Base-by-base conservation (phyloP, 2,113 vertebrate species). In the Psammodynastes pulverulentus region DNA sequence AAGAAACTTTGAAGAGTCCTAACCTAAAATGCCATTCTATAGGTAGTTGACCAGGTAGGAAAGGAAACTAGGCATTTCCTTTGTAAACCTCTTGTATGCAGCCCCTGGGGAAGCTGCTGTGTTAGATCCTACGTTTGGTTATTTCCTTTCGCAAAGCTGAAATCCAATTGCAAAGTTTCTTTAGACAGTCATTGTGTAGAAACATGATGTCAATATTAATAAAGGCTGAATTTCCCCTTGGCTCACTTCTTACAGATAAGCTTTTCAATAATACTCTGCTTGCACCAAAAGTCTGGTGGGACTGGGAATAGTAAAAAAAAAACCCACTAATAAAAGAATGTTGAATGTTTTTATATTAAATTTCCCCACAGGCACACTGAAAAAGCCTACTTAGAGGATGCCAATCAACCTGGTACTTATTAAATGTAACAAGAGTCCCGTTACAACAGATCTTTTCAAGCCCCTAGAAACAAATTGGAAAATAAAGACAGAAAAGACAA, bases 151-250 rank as follows among this genome's bases (percentile, higher is more conserved):
- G 97, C 96, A 97, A 97, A 97, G 72, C 96, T 96, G 96, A 97
- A 98, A 98, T 97, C 96, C 98, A 98, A 97, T 97, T 98, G 98
- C 97, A 97, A 98, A 98, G 97, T 98, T 98, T 98, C 97, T 97
- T 97, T 97, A 97, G 97, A 98, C 97, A 98, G 97, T 96, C 96
- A 97, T 97, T 98, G 97, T 98, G 96, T 95, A 94, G 94, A 95
- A 98, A 98, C 97, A 98, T 98, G 98, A 98, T 98, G 98, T 98
- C 98, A 98, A 98, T 98, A 98, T 98, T 98, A 98, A 98, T 98
- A 98, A 98, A 98, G 97, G 95, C 96, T 98, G 97, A 97, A 98
- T 97, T 98, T 98, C 97, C 97, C 97, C 97, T 97, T 97, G 97
- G 97, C 97, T 98, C 97, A 98, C 97, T 98, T 97, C 97, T 98